Conservation (phyloP, 1,140 invertebrate species). For the Ephestia elutella region DNA sequence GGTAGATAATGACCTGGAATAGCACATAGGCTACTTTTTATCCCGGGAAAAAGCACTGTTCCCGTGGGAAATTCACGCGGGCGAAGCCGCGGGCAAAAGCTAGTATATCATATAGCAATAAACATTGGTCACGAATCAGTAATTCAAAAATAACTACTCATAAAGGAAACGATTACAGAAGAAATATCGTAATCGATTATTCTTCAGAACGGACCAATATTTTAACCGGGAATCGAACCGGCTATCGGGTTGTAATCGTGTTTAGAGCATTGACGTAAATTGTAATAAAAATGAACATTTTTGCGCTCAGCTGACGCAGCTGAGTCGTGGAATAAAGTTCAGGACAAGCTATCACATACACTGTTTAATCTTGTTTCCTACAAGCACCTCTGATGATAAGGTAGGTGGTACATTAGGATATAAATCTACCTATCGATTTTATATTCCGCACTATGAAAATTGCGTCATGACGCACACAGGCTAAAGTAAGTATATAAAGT, state of each 20-base stretch:
- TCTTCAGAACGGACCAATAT: neutral
- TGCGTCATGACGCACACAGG: too few relatives aligned
- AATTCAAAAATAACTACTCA: neutral
- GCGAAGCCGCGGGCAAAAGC: too few relatives aligned
- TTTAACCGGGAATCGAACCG: neutral
- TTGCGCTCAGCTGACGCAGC: slow-evolving; percentile 17
- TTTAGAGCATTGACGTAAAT: neutral
- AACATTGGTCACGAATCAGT: neutral
- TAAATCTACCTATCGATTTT: neutral
- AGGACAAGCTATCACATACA: slow-evolving; percentile 33
- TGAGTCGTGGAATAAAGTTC: slow-evolving; percentile 26
- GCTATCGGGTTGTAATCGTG: neutral
- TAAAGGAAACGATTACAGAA: neutral
- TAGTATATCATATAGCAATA: neutral
- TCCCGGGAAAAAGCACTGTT: too few relatives aligned
- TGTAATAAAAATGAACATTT: slow-evolving; percentile 8
- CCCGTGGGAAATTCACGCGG: too few relatives aligned
- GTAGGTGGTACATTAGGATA: slow-evolving; percentile 4
- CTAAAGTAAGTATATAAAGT: too few relatives aligned
- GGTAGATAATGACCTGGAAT: too few relatives aligned
- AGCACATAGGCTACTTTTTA: too few relatives aligned
- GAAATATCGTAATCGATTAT: neutral
- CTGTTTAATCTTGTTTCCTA: slow-evolving; percentile 35
- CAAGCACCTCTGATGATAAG: slow-evolving; percentile 23
- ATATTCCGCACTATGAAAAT: too few relatives aligned